These are phyloP conservation scores for Potamarius usumacintae DNA, from an alignment of 2,113 vertebrate genomes.

Conservation along the genomic window DNA sequence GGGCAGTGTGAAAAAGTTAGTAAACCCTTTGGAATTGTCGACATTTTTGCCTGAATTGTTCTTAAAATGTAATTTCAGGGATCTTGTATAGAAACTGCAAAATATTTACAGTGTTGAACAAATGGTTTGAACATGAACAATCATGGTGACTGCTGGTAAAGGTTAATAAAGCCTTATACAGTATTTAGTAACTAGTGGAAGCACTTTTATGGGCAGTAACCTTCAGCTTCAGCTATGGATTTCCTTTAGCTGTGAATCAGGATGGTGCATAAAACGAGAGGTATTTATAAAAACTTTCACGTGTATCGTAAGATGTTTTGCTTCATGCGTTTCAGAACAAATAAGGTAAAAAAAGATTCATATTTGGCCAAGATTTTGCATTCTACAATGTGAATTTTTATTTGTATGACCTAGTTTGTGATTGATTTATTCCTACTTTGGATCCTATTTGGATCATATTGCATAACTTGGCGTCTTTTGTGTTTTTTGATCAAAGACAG, in stretches of 20 bases:
- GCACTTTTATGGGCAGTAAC: slow-evolving; percentile 4
- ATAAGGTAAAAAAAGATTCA: background rate
- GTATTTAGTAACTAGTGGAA: background rate
- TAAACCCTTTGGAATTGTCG: background rate
- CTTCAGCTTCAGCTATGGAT: background rate
- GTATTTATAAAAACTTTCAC: background rate
- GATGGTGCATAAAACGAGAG: background rate
- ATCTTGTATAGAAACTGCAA: too few relatives aligned
- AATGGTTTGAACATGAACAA: background rate
- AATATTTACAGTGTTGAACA: background rate
- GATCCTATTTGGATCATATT: background rate
- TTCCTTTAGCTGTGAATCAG: background rate
- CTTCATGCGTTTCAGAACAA: background rate
- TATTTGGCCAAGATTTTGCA: background rate
- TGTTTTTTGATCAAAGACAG: background rate
- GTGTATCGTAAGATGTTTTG: too few relatives aligned
- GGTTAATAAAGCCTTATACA: background rate
- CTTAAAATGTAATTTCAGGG: background rate
- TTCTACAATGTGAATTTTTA: background rate
- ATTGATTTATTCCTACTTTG: slow-evolving; percentile 9
- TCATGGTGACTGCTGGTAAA: background rate
- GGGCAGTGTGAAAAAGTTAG: slow-evolving; percentile 28
- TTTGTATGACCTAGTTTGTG: background rate
- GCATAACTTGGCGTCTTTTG: background rate
- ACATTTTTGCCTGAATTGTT: background rate